Conservation (phyloP, 2,797 vertebrate genomes). For the Rhyacichthys aspro region DNA sequence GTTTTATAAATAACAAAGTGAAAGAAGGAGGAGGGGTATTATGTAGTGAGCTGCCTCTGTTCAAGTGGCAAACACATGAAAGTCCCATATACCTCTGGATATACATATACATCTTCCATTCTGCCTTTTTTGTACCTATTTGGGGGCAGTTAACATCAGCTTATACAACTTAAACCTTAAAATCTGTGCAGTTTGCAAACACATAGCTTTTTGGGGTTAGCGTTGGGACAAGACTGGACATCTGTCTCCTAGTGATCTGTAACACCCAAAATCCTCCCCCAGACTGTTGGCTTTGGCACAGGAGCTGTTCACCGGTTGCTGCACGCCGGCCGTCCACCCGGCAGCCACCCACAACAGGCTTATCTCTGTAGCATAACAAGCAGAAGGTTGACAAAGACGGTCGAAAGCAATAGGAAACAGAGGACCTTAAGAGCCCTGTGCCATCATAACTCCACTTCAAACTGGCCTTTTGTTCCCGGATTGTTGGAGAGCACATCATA, state of each 20-base stretch:
- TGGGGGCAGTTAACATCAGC: no score
- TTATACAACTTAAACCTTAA: constrained; percentile 48
- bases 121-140: no score
- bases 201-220: constrained; percentile 56
- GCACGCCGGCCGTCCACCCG: constrained; percentile 45
- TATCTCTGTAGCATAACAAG: constrained; percentile 72
- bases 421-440: constrained; percentile 54
- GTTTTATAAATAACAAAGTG: constrained; percentile 53
- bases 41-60: constrained; percentile 36
- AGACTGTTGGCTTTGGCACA: constrained; percentile 70
- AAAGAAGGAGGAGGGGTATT: constrained; percentile 23
- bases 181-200: constrained; percentile 66
- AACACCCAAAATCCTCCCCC: constrained; percentile 69
- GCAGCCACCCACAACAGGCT: constrained; percentile 70
- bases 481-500: constrained; percentile 68
- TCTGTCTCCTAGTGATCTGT: constrained; percentile 70
- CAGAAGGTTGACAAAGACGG: constrained; percentile 56
- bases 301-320: constrained; percentile 58
- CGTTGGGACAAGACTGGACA: constrained; percentile 68
- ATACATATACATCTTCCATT: no score
- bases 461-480: constrained; percentile 72
- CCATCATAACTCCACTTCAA: constrained; percentile 71
- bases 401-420: constrained; percentile 61
- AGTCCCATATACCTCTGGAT: no score
- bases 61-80: neutral